Conservation (phyloP, 2,113 vertebrate genomes). For the Mormoops blainvillei region DNA sequence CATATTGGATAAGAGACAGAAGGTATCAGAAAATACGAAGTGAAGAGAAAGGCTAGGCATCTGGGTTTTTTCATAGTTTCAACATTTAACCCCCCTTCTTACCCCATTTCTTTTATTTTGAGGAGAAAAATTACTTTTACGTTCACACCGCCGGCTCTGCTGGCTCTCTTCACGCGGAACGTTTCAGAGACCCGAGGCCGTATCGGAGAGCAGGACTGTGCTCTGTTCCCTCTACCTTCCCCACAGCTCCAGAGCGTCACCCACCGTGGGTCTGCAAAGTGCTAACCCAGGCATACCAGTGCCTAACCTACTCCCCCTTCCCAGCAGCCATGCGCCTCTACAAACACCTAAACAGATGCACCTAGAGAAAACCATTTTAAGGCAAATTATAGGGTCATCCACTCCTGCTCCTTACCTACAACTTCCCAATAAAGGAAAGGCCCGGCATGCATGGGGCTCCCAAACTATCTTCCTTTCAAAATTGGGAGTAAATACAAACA, state of each 20-base stretch:
- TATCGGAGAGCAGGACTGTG: neutral
- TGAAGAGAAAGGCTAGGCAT: neutral
- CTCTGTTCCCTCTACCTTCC: neutral
- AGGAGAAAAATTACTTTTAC: neutral
- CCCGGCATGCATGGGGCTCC: neutral
- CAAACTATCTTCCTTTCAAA: neutral
- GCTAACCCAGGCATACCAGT: neutral
- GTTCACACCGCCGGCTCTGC: neutral
- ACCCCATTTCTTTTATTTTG: neutral
- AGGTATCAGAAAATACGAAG: neutral
- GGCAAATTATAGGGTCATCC: neutral
- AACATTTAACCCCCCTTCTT: neutral
- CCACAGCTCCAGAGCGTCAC: neutral
- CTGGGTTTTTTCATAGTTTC: neutral
- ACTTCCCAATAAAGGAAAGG: neutral
- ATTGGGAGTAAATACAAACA: neutral
- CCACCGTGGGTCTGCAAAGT: neutral
- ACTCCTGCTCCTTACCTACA: neutral
- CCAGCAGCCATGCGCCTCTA: neutral
- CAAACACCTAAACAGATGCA: neutral
- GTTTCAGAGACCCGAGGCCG: neutral
- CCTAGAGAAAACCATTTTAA: neutral
- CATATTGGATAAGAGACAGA: neutral
- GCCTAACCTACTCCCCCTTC: too few relatives aligned
- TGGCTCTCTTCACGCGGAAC: neutral